phyloP scores from a whole-genome alignment of 1,140 invertebrate genomes.

The Bombus terrestris region DNA sequence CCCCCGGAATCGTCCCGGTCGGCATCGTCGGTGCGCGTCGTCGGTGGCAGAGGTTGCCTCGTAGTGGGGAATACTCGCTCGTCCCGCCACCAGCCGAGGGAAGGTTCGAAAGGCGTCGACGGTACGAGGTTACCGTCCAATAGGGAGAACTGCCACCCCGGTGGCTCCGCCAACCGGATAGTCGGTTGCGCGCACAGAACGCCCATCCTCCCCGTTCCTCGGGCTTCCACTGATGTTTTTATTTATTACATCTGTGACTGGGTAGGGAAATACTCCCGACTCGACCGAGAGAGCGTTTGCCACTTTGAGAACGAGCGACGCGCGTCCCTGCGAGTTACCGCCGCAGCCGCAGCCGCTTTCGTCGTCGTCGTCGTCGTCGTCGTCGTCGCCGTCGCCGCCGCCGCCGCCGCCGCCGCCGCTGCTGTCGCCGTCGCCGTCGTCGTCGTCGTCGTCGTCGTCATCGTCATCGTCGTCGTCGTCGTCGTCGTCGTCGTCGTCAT shows the following conservation, averaged over 20 bases:
- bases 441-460: neutral
- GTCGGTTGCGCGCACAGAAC: constrained; percentile 75
- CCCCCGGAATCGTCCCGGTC: constrained; percentile 67
- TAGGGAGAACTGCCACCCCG: constrained; percentile 61
- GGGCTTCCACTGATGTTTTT: constrained; percentile 85
- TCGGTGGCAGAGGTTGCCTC: constrained; percentile 62
- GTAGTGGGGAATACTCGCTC: constrained; percentile 62
- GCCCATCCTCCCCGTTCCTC: constrained; percentile 73
- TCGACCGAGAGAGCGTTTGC: constrained; percentile 83
- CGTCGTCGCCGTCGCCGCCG: constrained; percentile 39
- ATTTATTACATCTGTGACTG: constrained; percentile 87
- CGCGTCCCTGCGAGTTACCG: constrained; percentile 81
- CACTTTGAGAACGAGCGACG: constrained; percentile 83
- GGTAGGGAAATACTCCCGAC: constrained; percentile 83
- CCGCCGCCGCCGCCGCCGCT: neutral
- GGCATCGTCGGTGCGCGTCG: constrained; percentile 62
- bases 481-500: neutral
- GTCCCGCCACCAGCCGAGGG: constrained; percentile 60
- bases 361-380: constrained; percentile 38
- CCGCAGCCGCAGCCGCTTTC: constrained; percentile 68
- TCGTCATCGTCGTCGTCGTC: constrained; percentile 8
- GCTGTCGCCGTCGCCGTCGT: neutral
- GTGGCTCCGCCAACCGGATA: constrained; percentile 71
- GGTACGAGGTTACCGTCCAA: constrained; percentile 61
- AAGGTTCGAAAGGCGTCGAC: constrained; percentile 72